Percentiles rank a stretch among this genome's conserved stretches.
Evolutionary conservation across 2,113 vertebrate species (phyloP).

Genomic region (Myotis davidii): DNA sequence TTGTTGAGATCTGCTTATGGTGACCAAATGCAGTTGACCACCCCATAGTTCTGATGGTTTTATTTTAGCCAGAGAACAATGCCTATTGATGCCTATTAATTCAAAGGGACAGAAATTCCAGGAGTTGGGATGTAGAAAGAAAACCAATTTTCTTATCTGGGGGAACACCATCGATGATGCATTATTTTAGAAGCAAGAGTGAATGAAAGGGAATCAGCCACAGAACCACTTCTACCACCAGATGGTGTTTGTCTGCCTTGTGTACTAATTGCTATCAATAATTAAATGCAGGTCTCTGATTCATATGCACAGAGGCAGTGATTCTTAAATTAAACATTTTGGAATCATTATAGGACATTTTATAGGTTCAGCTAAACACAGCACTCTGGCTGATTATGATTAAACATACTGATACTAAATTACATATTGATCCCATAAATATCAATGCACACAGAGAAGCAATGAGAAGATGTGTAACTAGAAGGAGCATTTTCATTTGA

Average conservation of each 20-base stretch:
- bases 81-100: constrained; percentile 13
- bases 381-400: constrained; percentile 83
- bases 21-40: constrained; percentile 39
- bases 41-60: background rate
- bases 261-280: constrained; percentile 88
- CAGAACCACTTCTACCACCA: constrained; percentile 82
- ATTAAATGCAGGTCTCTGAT: constrained; percentile 87
- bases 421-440: constrained; percentile 86
- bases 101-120: constrained; percentile 53
- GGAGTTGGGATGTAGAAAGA: constrained; percentile 21
- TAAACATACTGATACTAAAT: constrained; percentile 84
- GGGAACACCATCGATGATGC: constrained; percentile 62
- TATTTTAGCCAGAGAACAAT: background rate
- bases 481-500: constrained; percentile 80
- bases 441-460: constrained; percentile 78
- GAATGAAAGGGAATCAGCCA: constrained; percentile 58
- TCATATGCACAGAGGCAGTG: constrained; percentile 83
- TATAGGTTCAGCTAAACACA: constrained; percentile 82
- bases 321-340: constrained; percentile 89
- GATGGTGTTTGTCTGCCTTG: constrained; percentile 88
- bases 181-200: constrained; percentile 63
- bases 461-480: constrained; percentile 77
- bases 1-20: constrained; percentile 54
- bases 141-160: constrained; percentile 26
- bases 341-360: constrained; percentile 85